Percentiles rank a stretch among this genome's conserved stretches.
These are phyloP conservation scores for Todus mexicanus DNA, from an alignment of 2,797 vertebrate species.

Conservation along the genomic window DNA sequence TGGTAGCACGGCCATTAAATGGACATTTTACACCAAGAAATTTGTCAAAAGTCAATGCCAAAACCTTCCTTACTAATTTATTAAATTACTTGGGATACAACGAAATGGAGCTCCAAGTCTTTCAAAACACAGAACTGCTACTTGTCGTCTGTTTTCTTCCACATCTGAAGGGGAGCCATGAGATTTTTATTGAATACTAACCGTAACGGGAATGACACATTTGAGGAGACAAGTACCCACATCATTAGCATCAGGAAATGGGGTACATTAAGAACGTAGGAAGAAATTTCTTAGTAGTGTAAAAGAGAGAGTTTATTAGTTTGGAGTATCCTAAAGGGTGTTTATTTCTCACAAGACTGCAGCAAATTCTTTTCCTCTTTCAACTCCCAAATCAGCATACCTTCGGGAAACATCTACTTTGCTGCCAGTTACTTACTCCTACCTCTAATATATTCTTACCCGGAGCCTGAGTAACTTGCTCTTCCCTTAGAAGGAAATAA, in stretches of 20 bases:
- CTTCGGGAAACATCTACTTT: not conserved
- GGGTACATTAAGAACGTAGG: not conserved
- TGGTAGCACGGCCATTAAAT: not conserved
- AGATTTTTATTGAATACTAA: not conserved
- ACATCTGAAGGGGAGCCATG: not conserved
- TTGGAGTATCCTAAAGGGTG: constrained; percentile 19
- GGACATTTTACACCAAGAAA: not conserved
- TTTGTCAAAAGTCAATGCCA: not conserved
- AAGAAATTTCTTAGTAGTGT: not conserved
- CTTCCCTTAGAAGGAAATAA: not conserved
- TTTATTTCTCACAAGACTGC: not conserved
- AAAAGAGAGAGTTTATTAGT: constrained; percentile 4
- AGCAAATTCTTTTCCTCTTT: constrained; percentile 29
- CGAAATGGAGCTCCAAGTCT: not conserved
- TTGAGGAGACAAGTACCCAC: not conserved
- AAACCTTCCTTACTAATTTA: not conserved
- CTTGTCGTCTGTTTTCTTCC: not conserved
- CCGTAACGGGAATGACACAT: not conserved
- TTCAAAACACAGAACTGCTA: not conserved
- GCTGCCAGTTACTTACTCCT: not conserved
- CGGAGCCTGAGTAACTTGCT: not conserved
- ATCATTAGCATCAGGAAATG: not conserved
- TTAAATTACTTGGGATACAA: not conserved
- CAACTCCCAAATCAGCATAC: not conserved
- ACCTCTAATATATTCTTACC: not conserved